These are phyloP conservation scores for Acanthosepion pharaonis DNA, from an alignment of 2,888 invertebrate species.

Conservation along the genomic window DNA sequence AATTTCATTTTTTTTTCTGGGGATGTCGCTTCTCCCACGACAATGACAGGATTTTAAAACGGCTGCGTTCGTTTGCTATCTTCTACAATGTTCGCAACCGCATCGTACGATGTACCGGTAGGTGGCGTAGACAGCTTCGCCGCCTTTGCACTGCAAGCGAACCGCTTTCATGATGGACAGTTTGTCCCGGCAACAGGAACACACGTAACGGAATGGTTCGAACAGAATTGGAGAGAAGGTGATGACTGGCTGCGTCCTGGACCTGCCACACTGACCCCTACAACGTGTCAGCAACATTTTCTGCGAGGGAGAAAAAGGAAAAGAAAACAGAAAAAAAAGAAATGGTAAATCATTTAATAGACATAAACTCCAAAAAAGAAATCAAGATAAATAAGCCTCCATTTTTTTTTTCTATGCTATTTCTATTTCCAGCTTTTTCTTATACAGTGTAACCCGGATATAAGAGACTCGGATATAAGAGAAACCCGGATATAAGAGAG, in stretches of 20 bases:
- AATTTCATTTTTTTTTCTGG: not conserved
- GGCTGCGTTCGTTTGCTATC: not conserved
- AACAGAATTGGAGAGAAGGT: conserved; percentile 57
- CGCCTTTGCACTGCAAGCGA: conserved; percentile 53
- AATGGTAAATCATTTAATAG: not conserved
- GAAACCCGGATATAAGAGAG: too few relatives aligned
- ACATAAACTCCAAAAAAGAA: too few relatives aligned
- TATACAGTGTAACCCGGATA: too few relatives aligned
- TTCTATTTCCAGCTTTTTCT: too few relatives aligned
- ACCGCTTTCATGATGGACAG: conserved; percentile 61
- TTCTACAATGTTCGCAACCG: conserved; percentile 52
- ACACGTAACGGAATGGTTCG: conserved; percentile 56
- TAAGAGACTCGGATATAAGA: too few relatives aligned
- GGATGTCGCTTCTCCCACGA: not conserved
- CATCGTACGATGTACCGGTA: conserved; percentile 59
- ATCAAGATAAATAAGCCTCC: too few relatives aligned
- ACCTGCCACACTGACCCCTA: conserved; percentile 57
- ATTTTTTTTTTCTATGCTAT: too few relatives aligned
- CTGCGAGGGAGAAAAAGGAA: conserved; percentile 51
- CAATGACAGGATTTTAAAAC: not conserved
- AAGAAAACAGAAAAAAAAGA: not conserved
- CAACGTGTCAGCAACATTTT: conserved; percentile 57
- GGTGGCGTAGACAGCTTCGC: conserved; percentile 55
- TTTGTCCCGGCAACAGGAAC: conserved; percentile 56
- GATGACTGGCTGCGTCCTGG: conserved; percentile 55